Evolutionary conservation across 2,888 invertebrate genomes (phyloP).

Genomic region (Tenthredo notha): DNA sequence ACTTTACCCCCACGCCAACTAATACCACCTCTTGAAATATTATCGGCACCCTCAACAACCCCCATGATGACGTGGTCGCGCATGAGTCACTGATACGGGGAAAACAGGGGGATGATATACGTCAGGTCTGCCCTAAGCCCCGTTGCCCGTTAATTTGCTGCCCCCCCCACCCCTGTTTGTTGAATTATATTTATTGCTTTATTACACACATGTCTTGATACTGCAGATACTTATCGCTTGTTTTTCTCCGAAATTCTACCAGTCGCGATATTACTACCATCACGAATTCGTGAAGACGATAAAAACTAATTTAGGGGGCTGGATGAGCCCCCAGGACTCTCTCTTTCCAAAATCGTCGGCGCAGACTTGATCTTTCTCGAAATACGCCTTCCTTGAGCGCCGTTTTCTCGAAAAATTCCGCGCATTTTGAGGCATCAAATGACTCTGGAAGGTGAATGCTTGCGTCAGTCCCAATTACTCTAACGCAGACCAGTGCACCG

Average conservation of each 20-base stretch:
- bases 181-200: slow-evolving; percentile 17
- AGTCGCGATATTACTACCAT: background rate
- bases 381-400: background rate
- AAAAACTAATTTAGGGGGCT: background rate
- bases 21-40: slow-evolving; percentile 23
- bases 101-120: slow-evolving; percentile 33
- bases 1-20: background rate
- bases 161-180: background rate
- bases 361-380: background rate
- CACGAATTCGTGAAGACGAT: background rate
- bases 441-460: background rate
- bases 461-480: background rate
- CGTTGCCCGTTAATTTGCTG: slow-evolving; percentile 15
- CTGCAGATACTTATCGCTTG: background rate
- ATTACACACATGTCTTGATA: slow-evolving; percentile 20
- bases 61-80: slow-evolving; percentile 33
- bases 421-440: background rate
- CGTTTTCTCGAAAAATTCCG: background rate
- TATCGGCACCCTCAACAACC: slow-evolving; percentile 40
- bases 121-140: background rate
- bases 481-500: background rate
- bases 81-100: slow-evolving; percentile 45
- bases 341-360: too few species aligned
- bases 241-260: background rate
- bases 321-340: background rate